Evolutionary conservation across 2,113 vertebrate genomes (phyloP).

Genomic region (Tyto alba): DNA sequence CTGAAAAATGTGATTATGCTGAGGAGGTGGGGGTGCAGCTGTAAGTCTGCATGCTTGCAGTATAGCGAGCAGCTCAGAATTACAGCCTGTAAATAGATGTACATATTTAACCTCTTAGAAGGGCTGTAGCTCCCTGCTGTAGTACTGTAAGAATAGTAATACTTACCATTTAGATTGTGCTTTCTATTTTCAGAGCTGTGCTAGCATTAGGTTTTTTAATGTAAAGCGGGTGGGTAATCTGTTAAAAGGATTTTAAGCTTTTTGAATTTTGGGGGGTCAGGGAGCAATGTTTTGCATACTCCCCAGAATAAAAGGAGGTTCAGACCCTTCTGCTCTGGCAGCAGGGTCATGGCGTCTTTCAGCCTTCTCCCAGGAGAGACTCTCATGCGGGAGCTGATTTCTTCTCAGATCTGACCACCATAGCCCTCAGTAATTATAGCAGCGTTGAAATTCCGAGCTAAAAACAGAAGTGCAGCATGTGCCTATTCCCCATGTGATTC

Average conservation of each 20-base stretch:
- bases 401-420: constrained; percentile 32
- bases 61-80: neutral
- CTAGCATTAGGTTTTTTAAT: neutral
- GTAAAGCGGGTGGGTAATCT: neutral
- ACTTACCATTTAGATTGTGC: neutral
- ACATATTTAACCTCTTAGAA: neutral
- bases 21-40: neutral
- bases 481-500: constrained; percentile 38
- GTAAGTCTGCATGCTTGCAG: neutral
- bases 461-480: constrained; percentile 55
- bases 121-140: neutral
- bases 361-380: constrained; percentile 10
- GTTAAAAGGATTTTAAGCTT: neutral
- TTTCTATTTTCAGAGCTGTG: constrained; percentile 35
- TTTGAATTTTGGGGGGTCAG: neutral
- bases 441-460: constrained; percentile 42
- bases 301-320: neutral
- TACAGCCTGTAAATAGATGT: neutral
- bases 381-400: neutral
- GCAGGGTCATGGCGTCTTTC: neutral
- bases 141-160: constrained; percentile 13
- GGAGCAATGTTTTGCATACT: neutral
- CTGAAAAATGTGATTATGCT: neutral
- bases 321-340: neutral
- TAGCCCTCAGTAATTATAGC: constrained; percentile 55